Evolutionary conservation across 2,888 invertebrate genomes (phyloP).

Genomic region (Macrophya annulata): DNA sequence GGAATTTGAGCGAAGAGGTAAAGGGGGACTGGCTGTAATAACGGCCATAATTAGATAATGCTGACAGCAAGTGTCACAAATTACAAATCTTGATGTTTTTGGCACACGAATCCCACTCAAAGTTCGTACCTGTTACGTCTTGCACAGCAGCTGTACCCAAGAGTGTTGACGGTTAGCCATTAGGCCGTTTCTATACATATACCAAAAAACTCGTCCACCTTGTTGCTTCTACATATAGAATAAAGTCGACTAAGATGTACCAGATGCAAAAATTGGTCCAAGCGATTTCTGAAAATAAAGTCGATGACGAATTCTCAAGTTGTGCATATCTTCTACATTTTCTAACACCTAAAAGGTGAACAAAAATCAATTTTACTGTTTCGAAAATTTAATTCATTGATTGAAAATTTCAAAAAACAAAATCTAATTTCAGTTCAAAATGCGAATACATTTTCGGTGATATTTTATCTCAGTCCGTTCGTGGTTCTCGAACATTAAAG

Average conservation of each 20-base stretch:
- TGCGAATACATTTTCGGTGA: not conserved
- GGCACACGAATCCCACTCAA: conserved; percentile 4
- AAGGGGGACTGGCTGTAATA: not conserved
- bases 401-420: not conserved
- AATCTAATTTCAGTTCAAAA: not conserved
- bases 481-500: no score
- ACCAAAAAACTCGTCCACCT: no score
- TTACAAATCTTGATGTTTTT: conserved; percentile 10
- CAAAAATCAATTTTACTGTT: not conserved
- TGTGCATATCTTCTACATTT: not conserved
- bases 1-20: not conserved
- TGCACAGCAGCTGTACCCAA: conserved; percentile 5
- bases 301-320: not conserved
- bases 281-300: not conserved
- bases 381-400: no score
- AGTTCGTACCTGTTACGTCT: conserved; percentile 10
- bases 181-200: not conserved
- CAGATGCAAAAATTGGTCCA: not conserved
- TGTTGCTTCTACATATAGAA: not conserved
- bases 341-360: not conserved
- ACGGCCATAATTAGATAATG: conserved; percentile 10
- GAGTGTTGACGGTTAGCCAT: conserved; percentile 5
- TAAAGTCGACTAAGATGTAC: not conserved
- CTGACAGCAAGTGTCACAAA: conserved; percentile 10
- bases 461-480: no score